Conservation (phyloP, 2,113 vertebrate species). For the Aix galericulata region DNA sequence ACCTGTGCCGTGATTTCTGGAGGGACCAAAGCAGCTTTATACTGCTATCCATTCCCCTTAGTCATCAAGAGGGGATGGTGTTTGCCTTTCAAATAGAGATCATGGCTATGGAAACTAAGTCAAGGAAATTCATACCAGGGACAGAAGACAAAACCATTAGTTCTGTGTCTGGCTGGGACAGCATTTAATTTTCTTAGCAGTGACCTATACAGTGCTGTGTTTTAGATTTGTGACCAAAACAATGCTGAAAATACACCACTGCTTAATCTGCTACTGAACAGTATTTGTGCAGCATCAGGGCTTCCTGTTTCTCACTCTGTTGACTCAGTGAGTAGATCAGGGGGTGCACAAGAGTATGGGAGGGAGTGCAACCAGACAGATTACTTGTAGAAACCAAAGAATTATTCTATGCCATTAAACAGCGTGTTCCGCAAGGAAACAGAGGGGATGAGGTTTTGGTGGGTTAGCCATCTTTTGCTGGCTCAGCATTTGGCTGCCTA, state of each 20-base stretch:
- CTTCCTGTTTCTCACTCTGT: background rate
- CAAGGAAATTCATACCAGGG: background rate
- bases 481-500: background rate
- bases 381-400: fast-evolving
- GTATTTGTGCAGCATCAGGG: background rate
- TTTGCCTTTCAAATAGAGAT: background rate
- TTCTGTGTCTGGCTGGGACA: background rate
- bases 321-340: fast-evolving
- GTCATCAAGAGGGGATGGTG: fast-evolving
- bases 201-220: background rate
- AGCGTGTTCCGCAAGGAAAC: background rate
- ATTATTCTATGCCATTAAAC: background rate
- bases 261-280: background rate
- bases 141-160: background rate
- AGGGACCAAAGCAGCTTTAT: background rate
- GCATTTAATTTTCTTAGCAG: background rate
- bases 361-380: background rate
- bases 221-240: background rate
- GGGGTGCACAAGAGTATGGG: background rate
- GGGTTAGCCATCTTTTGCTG: background rate
- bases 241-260: background rate
- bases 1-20: background rate
- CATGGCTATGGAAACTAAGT: background rate
- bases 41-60: fast-evolving
- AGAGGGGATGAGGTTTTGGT: background rate